Evolutionary conservation across 64 coral and sea anemone species (phyloP), one percentile per base, ranked within the genome.

Genomic region (Exaiptasia diaphana): DNA sequence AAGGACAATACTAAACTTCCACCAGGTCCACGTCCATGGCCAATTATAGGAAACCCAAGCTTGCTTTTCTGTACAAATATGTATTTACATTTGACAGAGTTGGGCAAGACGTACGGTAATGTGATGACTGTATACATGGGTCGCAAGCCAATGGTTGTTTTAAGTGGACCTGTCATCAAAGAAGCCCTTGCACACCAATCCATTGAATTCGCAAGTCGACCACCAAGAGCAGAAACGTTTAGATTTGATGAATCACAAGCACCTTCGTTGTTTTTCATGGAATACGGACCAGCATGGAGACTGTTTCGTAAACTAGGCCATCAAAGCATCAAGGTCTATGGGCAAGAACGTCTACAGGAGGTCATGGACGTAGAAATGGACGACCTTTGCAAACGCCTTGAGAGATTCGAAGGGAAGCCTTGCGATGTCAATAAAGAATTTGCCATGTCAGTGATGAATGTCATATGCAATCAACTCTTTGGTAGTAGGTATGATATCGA

Each of bases 381-480:
- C 10, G 48, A 73, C 12, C 82, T 85, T 12, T 73, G 68, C 27
- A 60, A 60, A 46, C 34, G 70, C 22, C 23, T 85, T 54, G 21
- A 40, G 20, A 24, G 13, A 3, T n/a, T 18, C n/a, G 56, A 85
- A 22, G 82, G 57, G 4, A 24, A 75, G 25, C 27, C 58, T 7
- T 43, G 25, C 3, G 58, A 63, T 35, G 38, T 77, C n/a, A 52
- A 36, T 4, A 85, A 85, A 75, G 68, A 75, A 26, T 62, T 91
- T 40, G 43, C 40, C 17, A 56, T 85, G 42, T 80, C 82, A 30
- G 73, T 91, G 22, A 85, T 70, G 38, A 91, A 91, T 53, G 81
- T 90, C 5, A 78, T 91, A 22, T 91, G 88, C 9, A 56, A 70
- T 62, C 52, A 75, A 43, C 31, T 84, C 0, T 91, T 85, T 59